Percentiles rank a stretch among this genome's conserved stretches.
phyloP scores from a whole-genome alignment of 2,113 vertebrate species.

The Chaetops frenatus region DNA sequence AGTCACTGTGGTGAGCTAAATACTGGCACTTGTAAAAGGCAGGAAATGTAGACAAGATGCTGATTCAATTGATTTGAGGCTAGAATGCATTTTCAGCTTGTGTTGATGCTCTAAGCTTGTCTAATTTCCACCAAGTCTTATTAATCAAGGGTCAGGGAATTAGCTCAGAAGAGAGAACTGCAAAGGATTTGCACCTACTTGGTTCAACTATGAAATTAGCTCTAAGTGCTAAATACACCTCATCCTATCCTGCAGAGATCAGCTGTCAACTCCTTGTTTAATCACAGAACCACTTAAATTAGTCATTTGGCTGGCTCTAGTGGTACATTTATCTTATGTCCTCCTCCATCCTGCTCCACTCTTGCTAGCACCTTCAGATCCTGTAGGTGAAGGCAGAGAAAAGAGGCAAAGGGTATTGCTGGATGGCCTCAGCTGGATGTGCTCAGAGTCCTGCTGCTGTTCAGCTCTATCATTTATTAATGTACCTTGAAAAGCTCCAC shows the following conservation, averaged over 20 bases:
- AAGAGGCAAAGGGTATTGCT: background rate
- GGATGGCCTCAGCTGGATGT: background rate
- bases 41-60: constrained; percentile 32
- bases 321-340: background rate
- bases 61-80: background rate
- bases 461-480: rapidly evolving
- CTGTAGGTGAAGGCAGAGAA: background rate
- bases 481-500: background rate
- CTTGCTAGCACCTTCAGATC: background rate
- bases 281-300: background rate
- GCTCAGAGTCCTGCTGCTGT: background rate
- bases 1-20: constrained; percentile 38
- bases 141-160: background rate
- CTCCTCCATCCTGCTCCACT: background rate
- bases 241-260: background rate
- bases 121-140: background rate
- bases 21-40: constrained; percentile 1
- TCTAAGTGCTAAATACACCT: background rate
- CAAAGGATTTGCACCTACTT: background rate
- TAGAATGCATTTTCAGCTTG: background rate
- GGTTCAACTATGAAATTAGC: background rate
- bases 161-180: background rate
- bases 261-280: background rate
- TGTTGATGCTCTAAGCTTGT: background rate
- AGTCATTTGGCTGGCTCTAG: background rate